Evolutionary conservation across 2,797 vertebrate species (phyloP).

Genomic region (Ateles fusciceps): DNA sequence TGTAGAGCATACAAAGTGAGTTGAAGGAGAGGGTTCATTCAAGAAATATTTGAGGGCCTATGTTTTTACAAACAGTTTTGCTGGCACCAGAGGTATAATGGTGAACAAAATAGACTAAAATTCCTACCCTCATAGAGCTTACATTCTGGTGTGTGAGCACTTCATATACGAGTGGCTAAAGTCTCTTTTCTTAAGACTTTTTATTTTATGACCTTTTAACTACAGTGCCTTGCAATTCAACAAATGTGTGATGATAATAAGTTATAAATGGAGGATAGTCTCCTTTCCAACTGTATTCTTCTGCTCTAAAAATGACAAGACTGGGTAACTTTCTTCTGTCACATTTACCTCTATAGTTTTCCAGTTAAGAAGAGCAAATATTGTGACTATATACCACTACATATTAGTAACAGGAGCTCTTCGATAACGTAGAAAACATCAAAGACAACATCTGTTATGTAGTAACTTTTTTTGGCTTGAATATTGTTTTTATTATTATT

Average conservation of each 20-base stretch:
- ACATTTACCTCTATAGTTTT: not conserved
- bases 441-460: not conserved
- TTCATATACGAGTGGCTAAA: not conserved
- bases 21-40: slow-evolving; percentile 31
- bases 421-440: not conserved
- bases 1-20: not conserved
- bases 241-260: not conserved
- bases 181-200: not conserved
- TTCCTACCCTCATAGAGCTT: not conserved
- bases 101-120: not conserved
- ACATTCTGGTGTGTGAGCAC: not conserved
- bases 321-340: slow-evolving; percentile 26
- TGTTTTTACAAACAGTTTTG: slow-evolving; percentile 27
- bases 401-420: not conserved
- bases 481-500: slow-evolving; percentile 6
- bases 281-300: slow-evolving; percentile 46
- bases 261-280: not conserved
- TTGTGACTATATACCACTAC: not conserved
- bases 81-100: not conserved
- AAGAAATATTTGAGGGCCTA: not conserved
- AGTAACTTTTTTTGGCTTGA: slow-evolving; percentile 36
- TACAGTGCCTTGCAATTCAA: not conserved
- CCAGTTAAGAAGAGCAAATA: not conserved
- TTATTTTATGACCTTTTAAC: not conserved
- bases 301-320: not conserved